Evolutionary conservation across 2,888 invertebrate genomes (phyloP).

Genomic region (Eristalinus aeneus): DNA sequence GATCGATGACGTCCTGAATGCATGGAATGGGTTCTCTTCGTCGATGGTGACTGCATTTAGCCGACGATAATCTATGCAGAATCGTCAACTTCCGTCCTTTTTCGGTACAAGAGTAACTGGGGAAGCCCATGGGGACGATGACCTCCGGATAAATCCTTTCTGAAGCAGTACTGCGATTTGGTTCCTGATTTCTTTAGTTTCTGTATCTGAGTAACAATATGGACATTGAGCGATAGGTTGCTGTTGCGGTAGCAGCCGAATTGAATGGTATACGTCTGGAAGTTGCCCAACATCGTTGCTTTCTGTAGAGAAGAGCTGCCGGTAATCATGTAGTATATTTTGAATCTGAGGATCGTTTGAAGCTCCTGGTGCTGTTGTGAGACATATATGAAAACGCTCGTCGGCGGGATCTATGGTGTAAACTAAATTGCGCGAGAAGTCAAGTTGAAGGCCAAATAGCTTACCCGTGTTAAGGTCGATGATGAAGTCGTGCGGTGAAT

Average conservation of each 20-base stretch:
- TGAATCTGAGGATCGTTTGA: not conserved
- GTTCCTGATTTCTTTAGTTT: conserved; percentile 11
- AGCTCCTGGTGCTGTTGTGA: not conserved
- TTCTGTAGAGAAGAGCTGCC: no score
- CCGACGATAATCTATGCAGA: conserved; percentile 4
- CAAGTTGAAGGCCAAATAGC: conserved; percentile 8
- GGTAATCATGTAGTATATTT: conserved; percentile 5
- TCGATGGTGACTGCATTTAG: conserved; percentile 2
- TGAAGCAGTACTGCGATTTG: no score
- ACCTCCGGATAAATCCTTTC: conserved; percentile 8
- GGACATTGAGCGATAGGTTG: conserved; percentile 15
- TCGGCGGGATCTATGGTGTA: not conserved
- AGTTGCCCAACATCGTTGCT: conserved; percentile 20
- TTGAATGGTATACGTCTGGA: conserved; percentile 7
- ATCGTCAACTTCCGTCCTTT: conserved; percentile 3
- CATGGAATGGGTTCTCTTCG: no score
- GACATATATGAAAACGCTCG: not conserved
- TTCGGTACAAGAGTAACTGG: conserved; percentile 16
- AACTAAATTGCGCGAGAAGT: conserved; percentile 1
- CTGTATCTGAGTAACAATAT: conserved; percentile 5
- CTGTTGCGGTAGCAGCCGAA: not conserved
- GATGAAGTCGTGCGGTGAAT: conserved; percentile 9
- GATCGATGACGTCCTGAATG: no score
- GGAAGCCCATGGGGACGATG: conserved; percentile 6
- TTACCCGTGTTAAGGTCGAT: conserved; percentile 5